Evolutionary conservation across 1,140 invertebrate genomes (phyloP).

Genomic region (Zaprionus vittiger): DNA sequence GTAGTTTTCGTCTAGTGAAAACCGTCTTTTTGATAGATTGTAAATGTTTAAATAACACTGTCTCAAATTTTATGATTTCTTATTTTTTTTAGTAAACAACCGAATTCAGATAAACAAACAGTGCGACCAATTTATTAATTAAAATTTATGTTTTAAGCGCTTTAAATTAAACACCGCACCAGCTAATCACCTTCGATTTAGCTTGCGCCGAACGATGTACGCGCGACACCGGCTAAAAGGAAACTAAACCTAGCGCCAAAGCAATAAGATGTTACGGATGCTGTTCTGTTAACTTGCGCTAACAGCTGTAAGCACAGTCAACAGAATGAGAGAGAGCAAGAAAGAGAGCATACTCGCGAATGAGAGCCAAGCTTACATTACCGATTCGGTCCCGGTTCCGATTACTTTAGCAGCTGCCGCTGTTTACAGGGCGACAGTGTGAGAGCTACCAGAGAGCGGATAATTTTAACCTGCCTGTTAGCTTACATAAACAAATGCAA

Average conservation of each 20-base stretch:
- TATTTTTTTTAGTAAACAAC: neutral
- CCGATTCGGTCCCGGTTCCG: neutral
- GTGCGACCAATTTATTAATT: neutral
- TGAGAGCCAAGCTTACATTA: neutral
- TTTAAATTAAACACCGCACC: slow-evolving; percentile 9
- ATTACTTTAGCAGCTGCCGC: neutral
- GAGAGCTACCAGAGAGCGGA: neutral
- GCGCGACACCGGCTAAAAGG: slow-evolving; percentile 71
- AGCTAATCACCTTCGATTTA: slow-evolving; percentile 11
- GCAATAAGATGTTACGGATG: slow-evolving; percentile 26
- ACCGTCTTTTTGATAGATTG: neutral
- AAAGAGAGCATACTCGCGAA: neutral
- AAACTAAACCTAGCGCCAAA: slow-evolving; percentile 61
- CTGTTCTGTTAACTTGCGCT: slow-evolving; percentile 26
- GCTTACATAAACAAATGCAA: slow-evolving; percentile 49
- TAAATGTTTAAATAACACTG: neutral
- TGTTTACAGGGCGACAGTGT: neutral
- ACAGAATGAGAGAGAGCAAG: slow-evolving; percentile 1
- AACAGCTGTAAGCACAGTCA: slow-evolving; percentile 7
- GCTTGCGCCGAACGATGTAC: slow-evolving; percentile 52
- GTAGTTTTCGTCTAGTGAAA: too few relatives aligned
- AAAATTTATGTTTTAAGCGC: slow-evolving; percentile 6
- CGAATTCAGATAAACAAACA: neutral
- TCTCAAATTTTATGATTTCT: neutral
- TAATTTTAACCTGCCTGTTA: slow-evolving; percentile 17